Percentiles rank a stretch among this genome's conserved stretches.
Conservation (phyloP, 1,140 invertebrate genomes). For the Sogatella furcifera region DNA sequence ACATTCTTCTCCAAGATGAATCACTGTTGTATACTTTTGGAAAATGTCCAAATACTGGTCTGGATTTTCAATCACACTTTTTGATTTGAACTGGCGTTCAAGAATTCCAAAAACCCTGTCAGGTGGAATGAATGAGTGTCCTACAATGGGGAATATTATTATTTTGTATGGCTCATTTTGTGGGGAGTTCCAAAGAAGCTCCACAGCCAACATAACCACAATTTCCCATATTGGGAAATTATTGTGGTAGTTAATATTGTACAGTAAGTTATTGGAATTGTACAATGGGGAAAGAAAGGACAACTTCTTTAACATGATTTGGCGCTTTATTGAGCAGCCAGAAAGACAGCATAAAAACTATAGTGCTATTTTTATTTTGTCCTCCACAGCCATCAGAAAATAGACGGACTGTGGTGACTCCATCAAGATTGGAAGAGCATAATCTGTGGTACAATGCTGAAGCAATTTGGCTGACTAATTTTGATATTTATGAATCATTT, state of each 20-base stretch:
- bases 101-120: slow-evolving; percentile 25
- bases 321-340: slow-evolving; percentile 20
- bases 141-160: slow-evolving; percentile 23
- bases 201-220: too few relatives aligned
- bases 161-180: too few relatives aligned
- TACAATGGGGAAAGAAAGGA: slow-evolving; percentile 24
- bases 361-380: slow-evolving; percentile 16
- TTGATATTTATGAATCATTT: too few relatives aligned
- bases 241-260: too few relatives aligned
- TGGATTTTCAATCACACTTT: slow-evolving; percentile 15
- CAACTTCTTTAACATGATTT: slow-evolving; percentile 17
- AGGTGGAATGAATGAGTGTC: slow-evolving; percentile 24
- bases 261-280: too few relatives aligned
- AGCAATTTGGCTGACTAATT: slow-evolving; percentile 12
- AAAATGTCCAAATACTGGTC: slow-evolving; percentile 5
- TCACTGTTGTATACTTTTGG: background rate
- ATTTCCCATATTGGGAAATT: too few relatives aligned
- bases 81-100: slow-evolving; percentile 20
- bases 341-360: slow-evolving; percentile 19
- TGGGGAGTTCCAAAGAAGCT: too few relatives aligned
- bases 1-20: slow-evolving; percentile 5
- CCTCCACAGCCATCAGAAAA: slow-evolving; percentile 10
- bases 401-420: slow-evolving; percentile 9
- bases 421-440: background rate
- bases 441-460: slow-evolving; percentile 14